These are phyloP conservation scores for Andinoacara biseriatus DNA, from an alignment of 2,113 vertebrate species.

Conservation along the genomic window DNA sequence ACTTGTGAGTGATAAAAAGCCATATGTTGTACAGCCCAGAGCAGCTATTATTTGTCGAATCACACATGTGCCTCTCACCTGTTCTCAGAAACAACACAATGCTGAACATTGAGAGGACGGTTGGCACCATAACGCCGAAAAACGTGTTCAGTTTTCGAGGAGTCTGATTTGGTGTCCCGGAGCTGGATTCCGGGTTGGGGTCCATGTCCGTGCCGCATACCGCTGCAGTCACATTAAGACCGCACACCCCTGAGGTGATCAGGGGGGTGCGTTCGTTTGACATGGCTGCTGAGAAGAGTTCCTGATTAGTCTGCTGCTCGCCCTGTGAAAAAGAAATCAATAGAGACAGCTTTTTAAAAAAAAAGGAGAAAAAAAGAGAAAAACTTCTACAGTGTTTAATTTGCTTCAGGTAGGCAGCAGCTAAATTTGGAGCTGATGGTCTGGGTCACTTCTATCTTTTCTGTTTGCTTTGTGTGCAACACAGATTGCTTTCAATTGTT, in stretches of 20 bases:
- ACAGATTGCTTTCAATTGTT: not conserved
- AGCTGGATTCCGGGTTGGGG: slow-evolving; percentile 8
- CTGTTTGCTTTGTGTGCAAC: not conserved
- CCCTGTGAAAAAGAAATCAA: slow-evolving; percentile 18
- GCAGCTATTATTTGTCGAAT: too few relatives aligned
- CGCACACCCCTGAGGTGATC: slow-evolving; percentile 82
- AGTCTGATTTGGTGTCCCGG: slow-evolving; percentile 37
- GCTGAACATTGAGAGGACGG: slow-evolving; percentile 93
- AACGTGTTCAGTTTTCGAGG: slow-evolving; percentile 88
- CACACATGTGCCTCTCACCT: slow-evolving; percentile 74
- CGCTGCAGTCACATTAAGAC: slow-evolving; percentile 36
- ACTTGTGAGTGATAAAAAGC: not conserved
- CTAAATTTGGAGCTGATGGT: not conserved
- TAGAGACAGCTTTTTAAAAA: not conserved
- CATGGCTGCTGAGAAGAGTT: slow-evolving; percentile 73
- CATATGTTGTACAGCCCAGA: not conserved
- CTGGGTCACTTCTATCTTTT: not conserved
- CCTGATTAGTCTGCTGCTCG: not conserved
- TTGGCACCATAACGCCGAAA: slow-evolving; percentile 92
- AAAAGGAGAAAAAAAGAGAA: not conserved
- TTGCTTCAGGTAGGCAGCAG: not conserved
- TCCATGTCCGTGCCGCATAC: slow-evolving; percentile 52
- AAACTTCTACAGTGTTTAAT: not conserved
- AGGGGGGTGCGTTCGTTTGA: slow-evolving; percentile 86
- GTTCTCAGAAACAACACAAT: slow-evolving; percentile 90